phyloP scores from a whole-genome alignment of 2,888 invertebrate species.

The Rhimphoctona megacephalus region DNA sequence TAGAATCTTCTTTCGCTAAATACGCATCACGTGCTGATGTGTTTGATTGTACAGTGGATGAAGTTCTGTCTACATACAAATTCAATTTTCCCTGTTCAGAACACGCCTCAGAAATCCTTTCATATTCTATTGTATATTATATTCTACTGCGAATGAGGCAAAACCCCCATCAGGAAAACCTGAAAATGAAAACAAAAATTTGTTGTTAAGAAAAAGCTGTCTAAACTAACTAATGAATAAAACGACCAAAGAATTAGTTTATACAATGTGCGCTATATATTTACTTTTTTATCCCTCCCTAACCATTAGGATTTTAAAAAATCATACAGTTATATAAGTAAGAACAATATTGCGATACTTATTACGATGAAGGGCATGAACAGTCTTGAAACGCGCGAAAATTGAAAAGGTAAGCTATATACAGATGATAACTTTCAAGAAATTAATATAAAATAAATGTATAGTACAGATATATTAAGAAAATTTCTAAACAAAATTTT shows the following conservation, averaged over 20 bases:
- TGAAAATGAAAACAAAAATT: too few species aligned
- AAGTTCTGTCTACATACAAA: conserved; percentile 27
- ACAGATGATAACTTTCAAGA: background rate
- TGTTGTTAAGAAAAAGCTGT: conserved; percentile 27
- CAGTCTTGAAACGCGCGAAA: background rate
- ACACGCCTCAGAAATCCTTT: conserved; percentile 44
- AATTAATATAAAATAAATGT: background rate
- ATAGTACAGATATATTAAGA: too few species aligned
- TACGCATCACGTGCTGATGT: conserved; percentile 21
- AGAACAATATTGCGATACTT: conserved; percentile 3
- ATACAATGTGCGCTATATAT: background rate
- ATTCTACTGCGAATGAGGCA: too few species aligned
- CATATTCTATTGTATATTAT: conserved; percentile 42
- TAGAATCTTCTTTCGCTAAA: conserved; percentile 14
- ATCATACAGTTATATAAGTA: background rate
- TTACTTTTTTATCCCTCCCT: background rate
- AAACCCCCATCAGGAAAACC: too few species aligned
- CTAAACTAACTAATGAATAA: conserved; percentile 45
- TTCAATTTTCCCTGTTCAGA: conserved; percentile 41
- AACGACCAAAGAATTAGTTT: background rate
- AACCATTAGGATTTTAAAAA: background rate
- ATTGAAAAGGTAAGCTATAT: background rate
- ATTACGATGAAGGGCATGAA: background rate
- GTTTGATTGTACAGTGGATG: conserved; percentile 30
- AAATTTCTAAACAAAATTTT: too few species aligned